Evolutionary conservation across 1,140 invertebrate genomes (phyloP).

Genomic region (Drosophila pseudoobscura): DNA sequence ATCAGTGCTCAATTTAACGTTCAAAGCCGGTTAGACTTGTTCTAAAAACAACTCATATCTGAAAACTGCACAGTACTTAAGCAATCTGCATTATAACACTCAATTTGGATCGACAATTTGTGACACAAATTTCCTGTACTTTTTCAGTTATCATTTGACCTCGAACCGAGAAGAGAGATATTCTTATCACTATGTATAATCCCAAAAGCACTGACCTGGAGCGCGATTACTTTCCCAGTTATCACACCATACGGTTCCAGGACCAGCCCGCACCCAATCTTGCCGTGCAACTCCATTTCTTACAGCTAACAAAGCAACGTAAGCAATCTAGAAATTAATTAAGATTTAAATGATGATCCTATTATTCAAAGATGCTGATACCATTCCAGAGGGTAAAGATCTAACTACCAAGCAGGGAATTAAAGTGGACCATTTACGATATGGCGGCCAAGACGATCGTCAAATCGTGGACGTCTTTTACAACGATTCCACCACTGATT

Average conservation of each 20-base stretch:
- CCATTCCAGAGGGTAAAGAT: conserved; percentile 41
- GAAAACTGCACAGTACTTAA: conserved; percentile 10
- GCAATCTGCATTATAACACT: neutral
- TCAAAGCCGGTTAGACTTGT: conserved; percentile 24
- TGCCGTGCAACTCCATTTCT: conserved; percentile 48
- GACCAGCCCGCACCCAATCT: conserved; percentile 47
- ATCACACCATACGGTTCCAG: conserved; percentile 51
- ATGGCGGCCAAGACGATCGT: conserved; percentile 51
- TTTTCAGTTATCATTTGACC: conserved; percentile 14
- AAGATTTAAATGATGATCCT: neutral
- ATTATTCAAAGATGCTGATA: neutral
- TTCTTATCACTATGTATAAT: conserved; percentile 61
- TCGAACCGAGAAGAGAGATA: too few relatives aligned
- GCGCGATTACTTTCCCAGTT: conserved; percentile 64
- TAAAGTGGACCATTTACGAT: conserved; percentile 55
- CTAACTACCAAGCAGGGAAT: conserved; percentile 20
- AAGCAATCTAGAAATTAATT: conserved; percentile 7
- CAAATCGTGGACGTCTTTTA: conserved; percentile 67
- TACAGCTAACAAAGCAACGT: conserved; percentile 46
- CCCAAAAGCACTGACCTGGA: conserved; percentile 45
- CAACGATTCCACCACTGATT: conserved; percentile 53
- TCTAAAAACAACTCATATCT: conserved; percentile 1
- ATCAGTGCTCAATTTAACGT: neutral
- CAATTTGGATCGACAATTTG: too few relatives aligned
- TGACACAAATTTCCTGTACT: neutral